phyloP scores from a whole-genome alignment of 2,113 vertebrate species.

The Chaetodon auriga region DNA sequence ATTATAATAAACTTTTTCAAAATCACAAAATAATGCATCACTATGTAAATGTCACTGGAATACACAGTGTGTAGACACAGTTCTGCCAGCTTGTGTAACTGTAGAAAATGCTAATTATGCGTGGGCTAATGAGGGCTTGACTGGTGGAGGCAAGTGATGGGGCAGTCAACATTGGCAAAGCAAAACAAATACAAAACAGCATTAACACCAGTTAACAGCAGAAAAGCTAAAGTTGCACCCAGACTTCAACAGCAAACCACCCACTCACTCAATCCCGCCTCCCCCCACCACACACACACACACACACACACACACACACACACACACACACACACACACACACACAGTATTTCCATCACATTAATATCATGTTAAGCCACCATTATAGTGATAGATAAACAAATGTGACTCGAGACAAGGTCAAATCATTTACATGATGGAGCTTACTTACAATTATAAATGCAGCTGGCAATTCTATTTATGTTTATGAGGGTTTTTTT shows the following conservation, averaged over 20 bases:
- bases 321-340: no score
- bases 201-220: conserved; percentile 17
- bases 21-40: conserved; percentile 7
- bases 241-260: neutral
- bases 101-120: conserved; percentile 44
- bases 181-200: conserved; percentile 51
- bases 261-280: neutral
- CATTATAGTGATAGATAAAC: neutral
- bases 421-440: neutral
- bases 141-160: conserved; percentile 35
- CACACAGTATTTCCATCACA: neutral
- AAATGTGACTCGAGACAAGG: neutral
- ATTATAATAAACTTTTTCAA: no score
- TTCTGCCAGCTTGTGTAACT: neutral
- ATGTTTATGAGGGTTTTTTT: neutral
- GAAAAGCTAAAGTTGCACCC: neutral
- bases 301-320: neutral
- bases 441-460: neutral
- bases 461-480: neutral
- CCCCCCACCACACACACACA: neutral
- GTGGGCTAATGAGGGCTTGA: conserved; percentile 38
- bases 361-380: neutral
- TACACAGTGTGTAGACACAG: neutral
- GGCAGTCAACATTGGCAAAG: neutral
- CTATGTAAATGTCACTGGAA: conserved; percentile 31